Base-by-base conservation (phyloP, 1,140 invertebrate genomes). In the Elymnias hypermnestra region DNA sequence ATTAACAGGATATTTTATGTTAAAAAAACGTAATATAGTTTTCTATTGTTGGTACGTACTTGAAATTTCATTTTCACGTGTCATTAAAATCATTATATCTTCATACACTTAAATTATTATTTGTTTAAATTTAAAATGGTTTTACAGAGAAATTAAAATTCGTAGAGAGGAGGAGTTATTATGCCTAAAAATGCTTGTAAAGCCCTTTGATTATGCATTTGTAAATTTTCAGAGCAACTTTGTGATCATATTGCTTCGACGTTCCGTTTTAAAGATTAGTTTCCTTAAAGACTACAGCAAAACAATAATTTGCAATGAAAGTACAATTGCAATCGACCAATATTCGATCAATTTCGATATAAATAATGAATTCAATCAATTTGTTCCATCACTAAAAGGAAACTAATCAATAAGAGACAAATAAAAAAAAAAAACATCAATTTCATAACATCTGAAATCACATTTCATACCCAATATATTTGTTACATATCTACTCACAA, bases 391-490 rank as follows among this genome's bases (percentile, higher is more conserved):
- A 56, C 65, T 67, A 47, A 51, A 65, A 14, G 48, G 64, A 57
- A 75, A 76, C 63, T 63, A 72, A 68, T 71, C 60, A 29, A 49
- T 63, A 67, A 69, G 38, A 17, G 37, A 57, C 57, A 50, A 56
- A 51, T 33, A 36, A 35, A 42, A 53, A 38, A 35, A 35, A 29
- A 35, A 57, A n/a, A n/a, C n/a, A n/a, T n/a, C n/a, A n/a, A 59
- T 50, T 19, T 53, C 50, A 61, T 57, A 45, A 52, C 38, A 53
- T 61, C 63, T 53, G 56, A 70, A 74, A 78, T 72, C 67, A 81
- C 72, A 72, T 72, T 72, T 66, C 59, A 68, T 72, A 66, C 66
- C 64, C 67, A 68, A 57, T 67, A 72, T 60, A 74, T 66, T 68
- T 61, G 57, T 71, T 63, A 73, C 49, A 52, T 38, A 44, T 29